Conservation (phyloP, 2,888 invertebrate species). For the Thalpophila matura region DNA sequence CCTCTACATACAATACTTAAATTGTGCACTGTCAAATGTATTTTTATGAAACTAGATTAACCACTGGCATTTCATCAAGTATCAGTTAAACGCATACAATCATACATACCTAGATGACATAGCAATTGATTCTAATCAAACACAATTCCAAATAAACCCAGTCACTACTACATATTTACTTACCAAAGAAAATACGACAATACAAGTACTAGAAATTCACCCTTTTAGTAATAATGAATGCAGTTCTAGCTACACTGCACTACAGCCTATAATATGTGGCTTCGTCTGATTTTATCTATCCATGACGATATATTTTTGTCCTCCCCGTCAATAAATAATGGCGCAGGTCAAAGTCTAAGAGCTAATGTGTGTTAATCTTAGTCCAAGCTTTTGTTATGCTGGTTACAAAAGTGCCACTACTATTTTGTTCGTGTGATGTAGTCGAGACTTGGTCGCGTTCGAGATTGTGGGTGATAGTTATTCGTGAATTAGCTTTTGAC, state of each 20-base stretch:
- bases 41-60: neutral
- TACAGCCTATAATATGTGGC: constrained; percentile 49
- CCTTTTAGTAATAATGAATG: constrained; percentile 57
- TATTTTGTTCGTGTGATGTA: constrained; percentile 22
- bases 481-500: neutral
- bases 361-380: constrained; percentile 87
- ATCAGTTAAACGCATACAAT: neutral
- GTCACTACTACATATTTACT: neutral
- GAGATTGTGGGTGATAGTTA: constrained; percentile 23
- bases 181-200: constrained; percentile 26
- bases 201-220: constrained; percentile 48
- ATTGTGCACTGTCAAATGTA: neutral
- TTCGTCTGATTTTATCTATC: constrained; percentile 62
- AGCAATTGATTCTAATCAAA: constrained; percentile 7
- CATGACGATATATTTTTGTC: constrained; percentile 85
- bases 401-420: constrained; percentile 67
- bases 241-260: constrained; percentile 31
- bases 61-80: neutral
- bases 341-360: constrained; percentile 81
- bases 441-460: constrained; percentile 28
- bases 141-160: constrained; percentile 4
- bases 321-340: constrained; percentile 85
- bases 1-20: too few relatives aligned
- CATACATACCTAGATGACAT: neutral
- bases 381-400: constrained; percentile 75